phyloP scores from a whole-genome alignment of 2,113 vertebrate genomes.

The Bubo blakistoni region DNA sequence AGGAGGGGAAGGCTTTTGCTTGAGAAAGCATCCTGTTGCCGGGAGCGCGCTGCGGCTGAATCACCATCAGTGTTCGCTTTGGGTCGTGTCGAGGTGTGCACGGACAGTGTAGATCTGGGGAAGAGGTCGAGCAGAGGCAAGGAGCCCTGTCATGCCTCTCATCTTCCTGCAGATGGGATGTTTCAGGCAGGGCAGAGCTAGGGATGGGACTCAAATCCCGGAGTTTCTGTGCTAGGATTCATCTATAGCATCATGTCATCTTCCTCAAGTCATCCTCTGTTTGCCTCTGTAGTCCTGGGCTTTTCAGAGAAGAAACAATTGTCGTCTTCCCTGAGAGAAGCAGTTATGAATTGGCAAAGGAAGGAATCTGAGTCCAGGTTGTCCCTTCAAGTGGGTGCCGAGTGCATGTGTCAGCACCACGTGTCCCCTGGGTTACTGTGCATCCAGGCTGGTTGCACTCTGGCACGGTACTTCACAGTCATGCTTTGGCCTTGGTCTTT shows the following conservation, averaged over 20 bases:
- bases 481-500: background rate
- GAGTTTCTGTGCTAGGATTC: background rate
- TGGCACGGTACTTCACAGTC: rapidly evolving
- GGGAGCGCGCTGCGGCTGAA: rapidly evolving
- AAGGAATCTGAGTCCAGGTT: background rate
- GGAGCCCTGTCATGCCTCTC: background rate
- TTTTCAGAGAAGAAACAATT: background rate
- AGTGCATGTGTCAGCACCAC: background rate
- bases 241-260: background rate
- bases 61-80: rapidly evolving
- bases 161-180: background rate
- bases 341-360: background rate
- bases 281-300: background rate
- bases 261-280: background rate
- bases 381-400: background rate
- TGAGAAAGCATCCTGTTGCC: background rate
- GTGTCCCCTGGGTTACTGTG: background rate
- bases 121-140: background rate
- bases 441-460: background rate
- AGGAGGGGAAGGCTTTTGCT: constrained; percentile 3
- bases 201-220: background rate
- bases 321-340: background rate
- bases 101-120: background rate
- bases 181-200: background rate
- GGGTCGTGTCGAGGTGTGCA: background rate